phyloP scores from a whole-genome alignment of 2,888 invertebrate species.

The Hypena proboscidalis region DNA sequence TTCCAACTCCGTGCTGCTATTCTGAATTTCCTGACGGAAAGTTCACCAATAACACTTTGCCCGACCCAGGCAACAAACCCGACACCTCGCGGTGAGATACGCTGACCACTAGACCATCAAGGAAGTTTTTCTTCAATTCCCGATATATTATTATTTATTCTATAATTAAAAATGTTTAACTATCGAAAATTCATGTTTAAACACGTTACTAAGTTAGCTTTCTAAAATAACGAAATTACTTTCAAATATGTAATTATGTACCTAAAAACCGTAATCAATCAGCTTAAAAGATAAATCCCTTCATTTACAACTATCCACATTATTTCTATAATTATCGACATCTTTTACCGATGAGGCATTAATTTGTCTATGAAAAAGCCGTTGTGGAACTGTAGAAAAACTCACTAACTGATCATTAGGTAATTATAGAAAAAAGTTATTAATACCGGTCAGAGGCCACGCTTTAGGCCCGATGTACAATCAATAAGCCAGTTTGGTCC shows the following conservation, averaged over 20 bases:
- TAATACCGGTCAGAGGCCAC: conserved; percentile 35
- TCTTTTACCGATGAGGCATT: conserved; percentile 10
- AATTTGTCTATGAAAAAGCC: conserved; percentile 15
- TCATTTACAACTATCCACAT: conserved; percentile 10
- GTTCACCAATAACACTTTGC: too few species aligned
- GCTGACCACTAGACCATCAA: too few species aligned
- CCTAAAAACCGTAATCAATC: conserved; percentile 22
- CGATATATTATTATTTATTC: too few species aligned
- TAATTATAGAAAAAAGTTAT: conserved; percentile 23
- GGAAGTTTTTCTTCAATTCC: too few species aligned
- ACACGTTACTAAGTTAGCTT: too few species aligned
- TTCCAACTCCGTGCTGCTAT: too few species aligned
- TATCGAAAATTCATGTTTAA: too few species aligned
- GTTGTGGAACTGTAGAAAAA: conserved; percentile 12
- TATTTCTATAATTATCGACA: conserved; percentile 4
- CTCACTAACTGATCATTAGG: conserved; percentile 30
- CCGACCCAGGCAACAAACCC: too few species aligned
- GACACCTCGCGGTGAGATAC: too few species aligned
- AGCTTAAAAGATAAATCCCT: conserved; percentile 13
- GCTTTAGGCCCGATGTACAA: conserved; percentile 12
- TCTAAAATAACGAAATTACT: conserved; percentile 2
- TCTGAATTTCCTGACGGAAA: too few species aligned
- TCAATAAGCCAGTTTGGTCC: conserved; percentile 33
- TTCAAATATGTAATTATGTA: too few species aligned
- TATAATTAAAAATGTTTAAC: too few species aligned